A percentile compares a stretch with the other conserved stretches of the same genome.
Evolutionary conservation across 2,113 vertebrate species (phyloP).

Genomic region (Aspiorhynchus laticeps): DNA sequence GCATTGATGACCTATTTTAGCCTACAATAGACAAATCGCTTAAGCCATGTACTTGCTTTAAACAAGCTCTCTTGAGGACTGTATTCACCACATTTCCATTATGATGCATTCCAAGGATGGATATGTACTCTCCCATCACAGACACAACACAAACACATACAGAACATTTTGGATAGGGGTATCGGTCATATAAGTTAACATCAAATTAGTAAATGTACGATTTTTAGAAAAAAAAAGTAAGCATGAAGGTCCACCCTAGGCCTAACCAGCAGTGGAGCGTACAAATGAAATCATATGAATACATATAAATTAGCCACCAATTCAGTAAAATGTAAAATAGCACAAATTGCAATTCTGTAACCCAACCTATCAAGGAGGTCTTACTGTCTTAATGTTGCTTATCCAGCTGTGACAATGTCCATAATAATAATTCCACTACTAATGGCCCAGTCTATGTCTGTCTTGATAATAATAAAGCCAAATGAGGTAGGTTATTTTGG

Average conservation of each 20-base stretch:
- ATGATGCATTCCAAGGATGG: not conserved
- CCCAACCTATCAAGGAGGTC: not conserved
- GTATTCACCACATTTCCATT: not conserved
- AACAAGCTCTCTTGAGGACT: not conserved
- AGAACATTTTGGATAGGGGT: not conserved
- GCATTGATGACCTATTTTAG: constrained; percentile 27
- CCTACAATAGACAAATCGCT: not conserved
- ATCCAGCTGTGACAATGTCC: not conserved
- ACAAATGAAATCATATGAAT: not conserved
- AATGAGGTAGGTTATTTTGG: not conserved
- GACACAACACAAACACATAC: not conserved
- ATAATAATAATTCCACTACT: constrained; percentile 1
- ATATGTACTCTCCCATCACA: not conserved
- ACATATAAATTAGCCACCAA: not conserved
- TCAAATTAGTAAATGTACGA: not conserved
- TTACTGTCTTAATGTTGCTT: not conserved
- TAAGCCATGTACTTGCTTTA: constrained; percentile 4
- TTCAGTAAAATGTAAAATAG: not conserved
- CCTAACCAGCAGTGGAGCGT: not conserved
- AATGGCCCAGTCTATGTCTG: not conserved
- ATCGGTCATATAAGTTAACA: not conserved
- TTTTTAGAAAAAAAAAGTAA: not conserved
- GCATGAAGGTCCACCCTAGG: not conserved
- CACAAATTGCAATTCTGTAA: not conserved
- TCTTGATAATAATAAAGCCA: not conserved